Conservation (phyloP, 2,797 vertebrate species). For the Calcarius lapponicus region DNA sequence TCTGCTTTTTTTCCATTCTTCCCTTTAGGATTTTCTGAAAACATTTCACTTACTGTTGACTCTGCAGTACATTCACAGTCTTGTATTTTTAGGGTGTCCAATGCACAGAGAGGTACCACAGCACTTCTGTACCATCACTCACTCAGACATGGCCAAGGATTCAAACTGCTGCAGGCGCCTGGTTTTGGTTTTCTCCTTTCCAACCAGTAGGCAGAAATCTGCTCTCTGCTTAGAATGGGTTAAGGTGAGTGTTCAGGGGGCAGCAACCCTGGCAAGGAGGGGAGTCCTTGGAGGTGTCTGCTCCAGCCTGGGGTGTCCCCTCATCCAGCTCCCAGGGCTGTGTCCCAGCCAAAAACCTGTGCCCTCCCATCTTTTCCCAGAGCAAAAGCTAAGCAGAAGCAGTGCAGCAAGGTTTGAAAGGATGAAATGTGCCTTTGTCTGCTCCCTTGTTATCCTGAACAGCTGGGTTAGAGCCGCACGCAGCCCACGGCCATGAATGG, state of each 20-base stretch:
- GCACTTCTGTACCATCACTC: background rate
- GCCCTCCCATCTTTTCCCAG: background rate
- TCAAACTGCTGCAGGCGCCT: background rate
- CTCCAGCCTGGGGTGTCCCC: background rate
- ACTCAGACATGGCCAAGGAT: background rate
- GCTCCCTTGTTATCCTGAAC: background rate
- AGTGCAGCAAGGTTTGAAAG: background rate
- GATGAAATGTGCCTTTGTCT: background rate
- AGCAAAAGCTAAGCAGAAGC: background rate
- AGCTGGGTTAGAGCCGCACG: background rate
- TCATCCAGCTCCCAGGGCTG: background rate
- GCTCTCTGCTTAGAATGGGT: background rate
- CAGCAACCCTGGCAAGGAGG: background rate
- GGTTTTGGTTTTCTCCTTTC: background rate
- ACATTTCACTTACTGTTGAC: constrained; percentile 41
- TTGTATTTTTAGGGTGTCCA: background rate
- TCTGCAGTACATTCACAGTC: background rate
- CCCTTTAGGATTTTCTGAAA: constrained; percentile 49
- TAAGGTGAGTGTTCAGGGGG: background rate
- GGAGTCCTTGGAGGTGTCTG: background rate
- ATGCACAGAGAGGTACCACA: background rate
- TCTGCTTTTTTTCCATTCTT: constrained; percentile 52
- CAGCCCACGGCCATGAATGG: background rate
- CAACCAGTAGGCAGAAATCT: background rate
- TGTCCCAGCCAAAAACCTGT: rapidly evolving